Percentiles rank a stretch among this genome's conserved stretches.
phyloP scores from a whole-genome alignment of 1,140 invertebrate genomes.

The Cyphomyrmex costatus region DNA sequence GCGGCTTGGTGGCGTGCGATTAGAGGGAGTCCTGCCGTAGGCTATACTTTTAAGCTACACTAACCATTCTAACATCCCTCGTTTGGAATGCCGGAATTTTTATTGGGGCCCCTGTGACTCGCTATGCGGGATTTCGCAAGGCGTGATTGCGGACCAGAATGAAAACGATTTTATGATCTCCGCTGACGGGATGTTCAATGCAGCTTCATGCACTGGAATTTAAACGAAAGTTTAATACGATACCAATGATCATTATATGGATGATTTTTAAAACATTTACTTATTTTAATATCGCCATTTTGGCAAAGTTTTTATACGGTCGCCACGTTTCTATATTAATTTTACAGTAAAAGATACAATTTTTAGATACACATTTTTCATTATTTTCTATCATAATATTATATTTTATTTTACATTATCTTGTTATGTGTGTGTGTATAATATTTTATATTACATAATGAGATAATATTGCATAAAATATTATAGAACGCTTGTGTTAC shows the following conservation, averaged over 20 bases:
- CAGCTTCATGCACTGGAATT: constrained; percentile 6
- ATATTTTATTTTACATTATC: neutral
- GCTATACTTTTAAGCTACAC: constrained; percentile 55
- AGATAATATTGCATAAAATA: too few relatives aligned
- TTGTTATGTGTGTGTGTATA: too few relatives aligned
- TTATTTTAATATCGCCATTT: neutral
- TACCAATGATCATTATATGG: neutral
- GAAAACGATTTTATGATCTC: neutral
- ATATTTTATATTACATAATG: too few relatives aligned
- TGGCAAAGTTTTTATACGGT: neutral
- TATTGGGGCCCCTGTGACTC: constrained; percentile 34
- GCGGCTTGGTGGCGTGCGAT: constrained; percentile 70
- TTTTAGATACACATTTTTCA: neutral
- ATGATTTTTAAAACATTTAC: neutral
- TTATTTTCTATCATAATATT: neutral
- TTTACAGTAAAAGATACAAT: neutral
- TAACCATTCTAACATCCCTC: constrained; percentile 38
- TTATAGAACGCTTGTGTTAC: neutral
- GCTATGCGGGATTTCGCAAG: constrained; percentile 24
- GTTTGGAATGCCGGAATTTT: constrained; percentile 22
- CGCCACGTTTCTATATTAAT: neutral
- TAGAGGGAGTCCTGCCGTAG: constrained; percentile 61
- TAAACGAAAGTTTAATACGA: constrained; percentile 14
- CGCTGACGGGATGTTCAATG: neutral
- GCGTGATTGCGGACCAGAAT: constrained; percentile 42